Evolutionary conservation across 2,797 vertebrate genomes (phyloP).

Genomic region (Gorsachius magnificus): DNA sequence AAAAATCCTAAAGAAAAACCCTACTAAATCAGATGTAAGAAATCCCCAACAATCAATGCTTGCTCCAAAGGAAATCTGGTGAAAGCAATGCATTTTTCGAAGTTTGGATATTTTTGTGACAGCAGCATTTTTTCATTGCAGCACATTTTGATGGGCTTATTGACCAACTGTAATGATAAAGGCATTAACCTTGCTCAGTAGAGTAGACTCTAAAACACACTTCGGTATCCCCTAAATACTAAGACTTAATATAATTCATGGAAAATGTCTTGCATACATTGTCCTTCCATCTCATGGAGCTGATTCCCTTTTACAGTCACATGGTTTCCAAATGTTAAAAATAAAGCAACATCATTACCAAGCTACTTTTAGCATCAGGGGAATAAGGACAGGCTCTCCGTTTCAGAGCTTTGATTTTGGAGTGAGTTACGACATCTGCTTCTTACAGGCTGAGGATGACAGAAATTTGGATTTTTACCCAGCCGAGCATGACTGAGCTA

Average conservation of each 20-base stretch:
- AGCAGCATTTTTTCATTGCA: background rate
- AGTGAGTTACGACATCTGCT: background rate
- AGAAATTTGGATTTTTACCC: conserved; percentile 1
- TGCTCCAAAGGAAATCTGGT: background rate
- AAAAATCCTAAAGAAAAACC: background rate
- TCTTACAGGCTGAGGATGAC: background rate
- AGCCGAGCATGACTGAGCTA: background rate
- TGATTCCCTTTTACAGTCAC: background rate
- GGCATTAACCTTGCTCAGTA: background rate
- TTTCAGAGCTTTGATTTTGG: background rate
- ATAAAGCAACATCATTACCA: background rate
- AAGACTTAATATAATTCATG: background rate
- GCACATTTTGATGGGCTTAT: background rate
- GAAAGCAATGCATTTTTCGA: background rate
- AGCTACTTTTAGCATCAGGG: background rate
- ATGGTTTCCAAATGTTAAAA: background rate
- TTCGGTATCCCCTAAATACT: background rate
- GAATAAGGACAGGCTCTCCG: background rate
- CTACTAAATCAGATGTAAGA: background rate
- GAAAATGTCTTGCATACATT: background rate
- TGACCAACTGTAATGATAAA: background rate
- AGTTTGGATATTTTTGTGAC: background rate
- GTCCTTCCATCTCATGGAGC: background rate
- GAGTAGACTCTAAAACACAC: background rate
- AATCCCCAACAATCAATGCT: background rate